Percentiles rank a stretch among this genome's conserved stretches.
Conservation (phyloP, 1,140 invertebrate species). For the Psilanteris sp. region DNA sequence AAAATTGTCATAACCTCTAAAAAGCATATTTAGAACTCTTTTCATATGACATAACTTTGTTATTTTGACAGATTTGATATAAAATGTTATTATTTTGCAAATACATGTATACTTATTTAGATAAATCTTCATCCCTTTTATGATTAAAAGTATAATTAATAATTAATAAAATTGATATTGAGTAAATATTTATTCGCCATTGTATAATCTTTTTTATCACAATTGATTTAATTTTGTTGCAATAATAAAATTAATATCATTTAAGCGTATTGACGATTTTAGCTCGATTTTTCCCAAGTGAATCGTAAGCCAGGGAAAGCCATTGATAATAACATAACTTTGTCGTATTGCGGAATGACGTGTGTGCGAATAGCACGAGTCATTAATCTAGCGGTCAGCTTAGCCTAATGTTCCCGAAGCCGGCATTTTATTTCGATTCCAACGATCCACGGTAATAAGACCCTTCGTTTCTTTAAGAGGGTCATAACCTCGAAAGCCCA, state of each 20-base stretch:
- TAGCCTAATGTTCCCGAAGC: constrained; percentile 57
- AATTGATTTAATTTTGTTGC: too few species aligned
- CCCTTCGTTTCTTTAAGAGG: constrained; percentile 54
- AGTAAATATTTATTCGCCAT: too few species aligned
- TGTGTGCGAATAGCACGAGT: constrained; percentile 54
- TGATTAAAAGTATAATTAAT: too few species aligned
- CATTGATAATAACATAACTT: constrained; percentile 31
- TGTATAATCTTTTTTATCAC: too few species aligned
- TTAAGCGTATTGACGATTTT: neutral
- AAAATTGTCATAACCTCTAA: too few species aligned
- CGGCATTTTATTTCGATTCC: constrained; percentile 62
- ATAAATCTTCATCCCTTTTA: too few species aligned
- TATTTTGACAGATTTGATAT: too few species aligned
- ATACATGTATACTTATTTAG: too few species aligned
- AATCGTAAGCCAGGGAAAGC: neutral
- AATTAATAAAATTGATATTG: too few species aligned
- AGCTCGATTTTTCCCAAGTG: constrained; percentile 17
- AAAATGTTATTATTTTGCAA: too few species aligned
- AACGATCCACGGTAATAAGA: constrained; percentile 52
- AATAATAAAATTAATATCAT: neutral
- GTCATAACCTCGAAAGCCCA: constrained; percentile 60
- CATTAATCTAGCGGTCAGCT: constrained; percentile 62
- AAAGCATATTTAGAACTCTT: too few species aligned
- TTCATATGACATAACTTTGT: too few species aligned
- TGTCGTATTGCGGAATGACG: constrained; percentile 31